Evolutionary conservation across 2,797 vertebrate species (phyloP), one percentile per base, ranked within the genome.

Genomic region (Clarias pachynema): DNA sequence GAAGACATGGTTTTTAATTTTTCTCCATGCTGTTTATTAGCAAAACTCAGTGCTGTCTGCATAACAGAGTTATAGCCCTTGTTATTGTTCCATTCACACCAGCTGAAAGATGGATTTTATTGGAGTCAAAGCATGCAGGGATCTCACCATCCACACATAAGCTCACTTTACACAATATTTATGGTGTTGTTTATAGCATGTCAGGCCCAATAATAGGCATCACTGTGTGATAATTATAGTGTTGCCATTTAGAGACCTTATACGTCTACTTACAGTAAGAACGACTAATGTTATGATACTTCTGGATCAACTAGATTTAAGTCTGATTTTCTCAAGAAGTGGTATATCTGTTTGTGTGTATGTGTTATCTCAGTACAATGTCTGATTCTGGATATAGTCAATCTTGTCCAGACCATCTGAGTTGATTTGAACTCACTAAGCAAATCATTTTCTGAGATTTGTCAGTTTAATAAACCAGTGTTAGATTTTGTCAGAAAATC

Each of bases 91-190:
- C 65, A 79, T 85, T 85, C 78, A 85, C 74, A 86, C 31, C 57
- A 83, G 75, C 72, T 77, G 73, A 86, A 77, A 84, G 40, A 79
- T 84, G 4, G 22, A 62, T 87, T 89, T 89, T 89, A 86, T 80
- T 65, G 81, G 31, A 44, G 65, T 65, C 10, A 74, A 20, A 62
- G 5, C 66, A 69, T 31, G 16, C 66, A 62, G 29, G 37, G 69
- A 24, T 75, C 72, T 73, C 63, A 82, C 73, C n/a, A 20, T 75
- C n/a, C 79, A 20, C 65, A 60, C 29, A 62, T 49, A 68, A 79
- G 40, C 15, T 78, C 56, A 53, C 49, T 53, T 70, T 22, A n/a
- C 57, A 9, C 29, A 29, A 18, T 62, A 75, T 84, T 81, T 84
- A 85, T 31, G 15, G 49, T 18, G 53, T 34, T 20, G 53, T 85